phyloP scores from a whole-genome alignment of 2,888 invertebrate species.

The Sphaerophoria rueppellii region DNA sequence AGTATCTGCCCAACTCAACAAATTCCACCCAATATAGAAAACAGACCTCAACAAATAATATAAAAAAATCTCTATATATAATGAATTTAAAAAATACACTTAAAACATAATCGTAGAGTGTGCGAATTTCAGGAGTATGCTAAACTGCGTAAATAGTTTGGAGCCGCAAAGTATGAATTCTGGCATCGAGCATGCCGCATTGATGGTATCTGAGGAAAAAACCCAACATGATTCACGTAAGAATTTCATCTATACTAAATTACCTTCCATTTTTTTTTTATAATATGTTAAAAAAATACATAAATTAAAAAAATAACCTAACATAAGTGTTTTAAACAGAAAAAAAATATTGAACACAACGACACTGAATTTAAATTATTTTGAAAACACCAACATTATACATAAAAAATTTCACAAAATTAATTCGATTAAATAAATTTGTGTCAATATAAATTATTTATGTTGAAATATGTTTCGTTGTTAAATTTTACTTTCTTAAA shows the following conservation, averaged over 20 bases:
- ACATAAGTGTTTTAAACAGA: constrained; percentile 58
- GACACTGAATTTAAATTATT: constrained; percentile 72
- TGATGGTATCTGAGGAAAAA: constrained; percentile 90
- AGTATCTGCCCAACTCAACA: constrained; percentile 30
- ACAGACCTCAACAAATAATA: constrained; percentile 58
- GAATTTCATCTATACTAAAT: constrained; percentile 80
- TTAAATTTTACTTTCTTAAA: constrained; percentile 31
- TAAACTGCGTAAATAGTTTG: constrained; percentile 96
- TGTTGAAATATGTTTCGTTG: constrained; percentile 27
- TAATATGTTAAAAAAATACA: constrained; percentile 11
- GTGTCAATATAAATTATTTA: constrained; percentile 49
- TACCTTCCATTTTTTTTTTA: constrained; percentile 40
- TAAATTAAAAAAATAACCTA: constrained; percentile 69
- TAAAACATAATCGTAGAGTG: constrained; percentile 84
- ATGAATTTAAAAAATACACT: constrained; percentile 81
- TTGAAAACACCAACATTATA: constrained; percentile 64
- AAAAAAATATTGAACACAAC: constrained; percentile 57
- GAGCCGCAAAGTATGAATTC: constrained; percentile 93
- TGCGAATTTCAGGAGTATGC: constrained; percentile 92
- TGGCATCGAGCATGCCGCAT: constrained; percentile 88
- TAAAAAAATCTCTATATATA: constrained; percentile 55
- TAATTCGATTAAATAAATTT: constrained; percentile 42
- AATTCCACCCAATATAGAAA: constrained; percentile 50
- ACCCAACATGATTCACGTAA: constrained; percentile 92
- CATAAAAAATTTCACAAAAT: constrained; percentile 67